These are phyloP conservation scores for Radopholus similis DNA, from an alignment of 1,140 invertebrate genomes.

Conservation along the genomic window DNA sequence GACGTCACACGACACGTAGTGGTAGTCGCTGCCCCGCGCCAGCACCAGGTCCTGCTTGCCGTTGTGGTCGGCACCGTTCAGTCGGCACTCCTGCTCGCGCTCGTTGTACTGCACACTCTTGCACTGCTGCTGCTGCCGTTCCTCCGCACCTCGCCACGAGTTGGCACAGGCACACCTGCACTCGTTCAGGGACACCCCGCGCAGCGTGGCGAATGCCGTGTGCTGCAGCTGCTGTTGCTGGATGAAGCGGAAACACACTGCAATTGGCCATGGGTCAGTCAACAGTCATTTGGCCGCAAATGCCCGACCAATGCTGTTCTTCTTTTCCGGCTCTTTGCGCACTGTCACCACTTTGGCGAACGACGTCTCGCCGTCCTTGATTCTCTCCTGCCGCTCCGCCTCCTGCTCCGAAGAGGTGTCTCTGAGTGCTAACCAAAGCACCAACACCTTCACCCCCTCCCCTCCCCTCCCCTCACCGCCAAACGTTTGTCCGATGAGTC, in stretches of 20 bases:
- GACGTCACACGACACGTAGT: constrained; percentile 53
- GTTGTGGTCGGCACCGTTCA: constrained; percentile 51
- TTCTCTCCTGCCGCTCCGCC: no score
- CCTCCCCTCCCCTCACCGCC: no score
- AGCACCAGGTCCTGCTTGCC: constrained; percentile 47
- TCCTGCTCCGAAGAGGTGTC: no score
- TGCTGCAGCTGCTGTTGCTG: background rate
- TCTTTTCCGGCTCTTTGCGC: no score
- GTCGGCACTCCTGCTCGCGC: constrained; percentile 19
- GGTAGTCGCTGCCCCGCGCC: constrained; percentile 38
- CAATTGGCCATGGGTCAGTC: background rate
- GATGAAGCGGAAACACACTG: constrained; percentile 10
- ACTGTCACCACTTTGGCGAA: no score
- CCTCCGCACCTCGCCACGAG: constrained; percentile 1
- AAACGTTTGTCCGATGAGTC: no score
- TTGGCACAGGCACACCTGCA: constrained; percentile 17
- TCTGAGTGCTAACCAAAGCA: no score
- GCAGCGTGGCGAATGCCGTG: background rate
- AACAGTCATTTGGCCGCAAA: no score
- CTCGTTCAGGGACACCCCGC: constrained; percentile 2
- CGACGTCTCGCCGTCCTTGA: no score
- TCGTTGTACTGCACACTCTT: constrained; percentile 50
- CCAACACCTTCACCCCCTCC: no score
- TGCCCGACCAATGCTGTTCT: no score
- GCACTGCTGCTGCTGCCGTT: constrained; percentile 17